phyloP scores from a whole-genome alignment of 2,113 vertebrate genomes.

The Lepidiolamprologus cunningtoni region DNA sequence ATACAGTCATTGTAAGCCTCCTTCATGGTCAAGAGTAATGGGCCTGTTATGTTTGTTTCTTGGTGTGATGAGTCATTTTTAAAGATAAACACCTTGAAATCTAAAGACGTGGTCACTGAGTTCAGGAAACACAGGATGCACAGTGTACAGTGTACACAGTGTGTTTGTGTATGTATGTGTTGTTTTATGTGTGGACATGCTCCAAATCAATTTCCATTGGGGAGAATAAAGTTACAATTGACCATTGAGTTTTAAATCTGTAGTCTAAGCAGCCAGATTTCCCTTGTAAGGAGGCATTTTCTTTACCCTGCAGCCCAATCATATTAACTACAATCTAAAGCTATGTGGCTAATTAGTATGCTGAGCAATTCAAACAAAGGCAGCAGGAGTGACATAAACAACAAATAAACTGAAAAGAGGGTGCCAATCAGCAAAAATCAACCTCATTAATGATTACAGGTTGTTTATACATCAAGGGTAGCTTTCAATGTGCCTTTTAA shows the following conservation, averaged over 20 bases:
- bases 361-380: constrained; percentile 15
- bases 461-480: constrained; percentile 21
- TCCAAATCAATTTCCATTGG: neutral
- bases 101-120: neutral
- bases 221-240: neutral
- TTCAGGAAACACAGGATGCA: neutral
- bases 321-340: constrained; percentile 3
- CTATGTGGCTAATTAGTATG: constrained; percentile 38
- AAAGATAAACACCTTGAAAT: neutral
- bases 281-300: neutral
- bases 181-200: neutral
- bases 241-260: neutral
- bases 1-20: neutral
- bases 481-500: neutral
- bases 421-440: constrained; percentile 43
- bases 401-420: constrained; percentile 32
- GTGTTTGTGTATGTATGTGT: neutral
- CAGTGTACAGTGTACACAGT: too few species aligned
- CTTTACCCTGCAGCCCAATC: neutral
- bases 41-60: neutral
- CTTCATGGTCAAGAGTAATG: neutral
- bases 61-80: neutral
- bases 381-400: constrained; percentile 39
- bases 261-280: neutral
- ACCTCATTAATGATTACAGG: constrained; percentile 27